phyloP scores from a whole-genome alignment of 2,113 vertebrate genomes.

The Chloropsis hardwickii region DNA sequence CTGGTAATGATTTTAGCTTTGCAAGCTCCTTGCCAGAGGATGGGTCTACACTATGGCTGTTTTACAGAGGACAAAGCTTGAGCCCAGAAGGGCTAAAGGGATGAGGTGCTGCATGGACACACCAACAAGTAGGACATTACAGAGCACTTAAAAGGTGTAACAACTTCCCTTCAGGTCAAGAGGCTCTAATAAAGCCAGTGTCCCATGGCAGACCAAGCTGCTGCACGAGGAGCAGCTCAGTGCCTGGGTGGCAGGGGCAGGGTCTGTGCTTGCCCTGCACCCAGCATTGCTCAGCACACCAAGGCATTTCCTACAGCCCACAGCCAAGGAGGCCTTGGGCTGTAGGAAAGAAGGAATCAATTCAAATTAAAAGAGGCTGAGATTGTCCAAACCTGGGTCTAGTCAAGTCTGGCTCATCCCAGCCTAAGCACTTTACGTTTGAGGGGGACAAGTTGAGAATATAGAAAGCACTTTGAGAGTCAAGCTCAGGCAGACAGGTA shows the following conservation, averaged over 20 bases:
- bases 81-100: not conserved
- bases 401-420: not conserved
- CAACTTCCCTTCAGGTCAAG: not conserved
- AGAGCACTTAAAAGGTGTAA: not conserved
- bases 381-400: not conserved
- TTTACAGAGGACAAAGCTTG: not conserved
- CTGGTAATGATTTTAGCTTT: not conserved
- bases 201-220: not conserved
- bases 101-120: not conserved
- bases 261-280: not conserved
- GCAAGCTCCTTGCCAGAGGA: not conserved
- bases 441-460: rapidly evolving
- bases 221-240: not conserved
- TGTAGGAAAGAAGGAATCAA: not conserved
- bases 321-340: not conserved
- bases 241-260: not conserved
- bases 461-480: not conserved
- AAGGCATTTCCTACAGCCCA: not conserved
- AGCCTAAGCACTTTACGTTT: not conserved
- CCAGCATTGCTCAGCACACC: rapidly evolving
- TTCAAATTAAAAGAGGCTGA: not conserved
- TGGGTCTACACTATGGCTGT: rapidly evolving
- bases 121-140: not conserved
- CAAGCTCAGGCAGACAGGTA: not conserved
- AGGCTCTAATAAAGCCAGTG: not conserved